phyloP scores from a whole-genome alignment of 2,113 vertebrate species.

The Cololabis saira region DNA sequence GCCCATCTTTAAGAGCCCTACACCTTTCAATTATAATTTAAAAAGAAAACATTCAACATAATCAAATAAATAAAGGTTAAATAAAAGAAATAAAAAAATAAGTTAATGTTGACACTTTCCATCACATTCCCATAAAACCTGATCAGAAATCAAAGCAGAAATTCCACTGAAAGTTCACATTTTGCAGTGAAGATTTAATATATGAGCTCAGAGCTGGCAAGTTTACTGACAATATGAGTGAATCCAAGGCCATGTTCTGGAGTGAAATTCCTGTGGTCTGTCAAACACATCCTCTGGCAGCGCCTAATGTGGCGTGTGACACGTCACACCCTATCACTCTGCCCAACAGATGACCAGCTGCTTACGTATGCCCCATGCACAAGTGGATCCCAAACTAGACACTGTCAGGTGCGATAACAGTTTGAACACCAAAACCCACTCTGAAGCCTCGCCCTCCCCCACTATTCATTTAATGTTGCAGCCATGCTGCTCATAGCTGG shows the following conservation, averaged over 20 bases:
- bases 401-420: conserved; percentile 82
- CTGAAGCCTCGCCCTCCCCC: conserved; percentile 69
- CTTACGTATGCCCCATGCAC: conserved; percentile 73
- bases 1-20: too few relatives aligned
- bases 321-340: conserved; percentile 76
- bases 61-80: too few relatives aligned
- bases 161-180: not conserved
- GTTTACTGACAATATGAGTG: conserved; percentile 47
- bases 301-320: conserved; percentile 68
- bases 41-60: too few relatives aligned
- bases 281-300: conserved; percentile 66
- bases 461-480: conserved; percentile 44
- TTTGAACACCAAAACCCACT: conserved; percentile 67
- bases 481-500: conserved; percentile 36
- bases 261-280: conserved; percentile 59
- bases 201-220: conserved; percentile 17
- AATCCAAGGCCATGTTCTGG: conserved; percentile 34
- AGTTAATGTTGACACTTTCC: too few relatives aligned
- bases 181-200: conserved; percentile 14
- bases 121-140: too few relatives aligned
- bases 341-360: conserved; percentile 70
- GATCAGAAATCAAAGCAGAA: not conserved
- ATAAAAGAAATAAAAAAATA: too few relatives aligned
- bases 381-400: conserved; percentile 75
- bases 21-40: too few relatives aligned